phyloP scores from a whole-genome alignment of 2,888 invertebrate species.

The Belgica antarctica region DNA sequence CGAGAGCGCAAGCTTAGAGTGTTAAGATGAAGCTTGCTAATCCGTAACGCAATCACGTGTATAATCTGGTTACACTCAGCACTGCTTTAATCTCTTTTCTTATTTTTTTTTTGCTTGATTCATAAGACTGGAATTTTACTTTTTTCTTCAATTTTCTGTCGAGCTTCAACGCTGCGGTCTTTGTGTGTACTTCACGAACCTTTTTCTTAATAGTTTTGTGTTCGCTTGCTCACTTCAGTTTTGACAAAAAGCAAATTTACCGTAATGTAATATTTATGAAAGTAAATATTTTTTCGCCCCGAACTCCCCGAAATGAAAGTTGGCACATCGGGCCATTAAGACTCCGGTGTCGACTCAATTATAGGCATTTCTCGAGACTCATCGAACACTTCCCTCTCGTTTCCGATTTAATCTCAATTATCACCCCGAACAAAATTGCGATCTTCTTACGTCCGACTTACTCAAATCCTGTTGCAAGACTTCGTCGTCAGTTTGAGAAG shows the following conservation, averaged over 20 bases:
- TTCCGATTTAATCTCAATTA: slow-evolving; percentile 11
- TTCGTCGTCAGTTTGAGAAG: background rate
- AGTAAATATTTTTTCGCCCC: background rate
- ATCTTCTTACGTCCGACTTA: background rate
- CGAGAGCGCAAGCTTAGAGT: background rate
- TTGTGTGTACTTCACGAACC: slow-evolving; percentile 5
- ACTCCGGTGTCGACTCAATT: background rate
- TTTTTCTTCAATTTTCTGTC: slow-evolving; percentile 8
- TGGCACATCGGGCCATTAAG: too few species aligned
- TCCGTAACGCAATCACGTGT: slow-evolving; percentile 42
- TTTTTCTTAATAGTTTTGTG: slow-evolving; percentile 15
- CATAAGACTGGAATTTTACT: slow-evolving; percentile 10
- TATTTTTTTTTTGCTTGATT: background rate
- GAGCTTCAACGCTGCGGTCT: slow-evolving; percentile 15
- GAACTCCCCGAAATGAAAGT: slow-evolving; percentile 3
- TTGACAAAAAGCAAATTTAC: slow-evolving; percentile 43
- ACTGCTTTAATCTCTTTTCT: background rate
- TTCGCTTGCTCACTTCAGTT: too few species aligned
- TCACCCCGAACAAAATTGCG: too few species aligned
- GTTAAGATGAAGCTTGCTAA: background rate
- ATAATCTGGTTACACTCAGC: slow-evolving; percentile 29
- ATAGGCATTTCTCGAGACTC: background rate
- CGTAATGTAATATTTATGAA: slow-evolving; percentile 37
- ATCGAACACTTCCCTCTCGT: background rate
- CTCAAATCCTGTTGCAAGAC: background rate